phyloP scores from a whole-genome alignment of 2,113 vertebrate species.

The Thryonomys swinderianus region DNA sequence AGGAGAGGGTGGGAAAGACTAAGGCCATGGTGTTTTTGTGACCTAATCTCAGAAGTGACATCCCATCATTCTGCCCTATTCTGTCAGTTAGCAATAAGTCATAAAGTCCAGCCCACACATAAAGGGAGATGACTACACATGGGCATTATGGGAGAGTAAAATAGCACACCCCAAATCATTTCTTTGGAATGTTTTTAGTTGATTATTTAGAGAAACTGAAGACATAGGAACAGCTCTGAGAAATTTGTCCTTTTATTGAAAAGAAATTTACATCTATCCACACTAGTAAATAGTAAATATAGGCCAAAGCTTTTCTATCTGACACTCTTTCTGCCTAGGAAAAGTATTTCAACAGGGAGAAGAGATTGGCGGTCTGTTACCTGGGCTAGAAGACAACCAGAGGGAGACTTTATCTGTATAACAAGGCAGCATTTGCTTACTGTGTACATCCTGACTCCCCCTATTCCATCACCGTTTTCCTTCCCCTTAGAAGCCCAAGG shows the following conservation, averaged over 20 bases:
- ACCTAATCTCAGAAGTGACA: background rate
- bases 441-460: background rate
- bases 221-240: background rate
- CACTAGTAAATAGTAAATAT: background rate
- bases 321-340: background rate
- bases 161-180: background rate
- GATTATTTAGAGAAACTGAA: background rate
- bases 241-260: background rate
- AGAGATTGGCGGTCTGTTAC: background rate
- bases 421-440: background rate
- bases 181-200: background rate
- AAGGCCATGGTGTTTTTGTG: background rate
- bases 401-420: background rate
- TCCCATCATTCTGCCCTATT: background rate
- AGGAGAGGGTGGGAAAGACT: background rate
- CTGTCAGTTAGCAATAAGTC: conserved; percentile 8
- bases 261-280: background rate
- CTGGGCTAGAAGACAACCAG: background rate
- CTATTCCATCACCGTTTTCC: background rate
- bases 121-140: background rate
- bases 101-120: background rate
- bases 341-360: background rate
- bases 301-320: background rate
- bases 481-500: background rate
- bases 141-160: background rate